Conservation (phyloP, 2,797 vertebrate genomes). For the Acipenser oxyrinchus region DNA sequence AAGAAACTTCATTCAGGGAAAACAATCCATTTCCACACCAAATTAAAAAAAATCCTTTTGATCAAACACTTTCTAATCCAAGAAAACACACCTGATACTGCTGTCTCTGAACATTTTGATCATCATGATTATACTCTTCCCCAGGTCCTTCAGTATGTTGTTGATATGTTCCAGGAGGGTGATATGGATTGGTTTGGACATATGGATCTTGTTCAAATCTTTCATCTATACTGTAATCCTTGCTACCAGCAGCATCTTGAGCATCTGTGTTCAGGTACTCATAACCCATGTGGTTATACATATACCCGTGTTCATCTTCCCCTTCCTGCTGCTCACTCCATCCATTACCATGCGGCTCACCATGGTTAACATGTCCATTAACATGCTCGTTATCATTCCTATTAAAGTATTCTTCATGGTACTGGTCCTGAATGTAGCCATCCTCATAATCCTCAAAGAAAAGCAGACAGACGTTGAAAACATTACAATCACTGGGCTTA, state of each 20-base stretch:
- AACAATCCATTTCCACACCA: not conserved
- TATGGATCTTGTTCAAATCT: constrained; percentile 52
- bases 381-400: constrained; percentile 35
- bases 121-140: constrained; percentile 44
- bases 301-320: constrained; percentile 36
- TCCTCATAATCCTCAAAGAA: constrained; percentile 44
- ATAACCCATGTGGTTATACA: constrained; percentile 49
- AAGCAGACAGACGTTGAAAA: constrained; percentile 19
- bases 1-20: not conserved
- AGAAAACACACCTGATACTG: constrained; percentile 62
- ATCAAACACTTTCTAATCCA: not conserved
- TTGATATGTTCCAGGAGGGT: constrained; percentile 55
- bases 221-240: constrained; percentile 48
- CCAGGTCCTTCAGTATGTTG: constrained; percentile 43
- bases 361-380: constrained; percentile 36
- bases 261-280: constrained; percentile 41
- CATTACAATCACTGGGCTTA: not conserved
- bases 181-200: constrained; percentile 46
- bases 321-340: constrained; percentile 52
- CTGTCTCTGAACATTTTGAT: constrained; percentile 48
- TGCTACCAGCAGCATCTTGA: constrained; percentile 47
- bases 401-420: constrained; percentile 47
- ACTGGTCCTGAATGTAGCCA: constrained; percentile 40
- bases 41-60: not conserved
- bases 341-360: constrained; percentile 42